Percentiles rank a stretch among this genome's conserved stretches.
phyloP scores from a whole-genome alignment of 1,140 invertebrate genomes.

The Atta cephalotes region DNA sequence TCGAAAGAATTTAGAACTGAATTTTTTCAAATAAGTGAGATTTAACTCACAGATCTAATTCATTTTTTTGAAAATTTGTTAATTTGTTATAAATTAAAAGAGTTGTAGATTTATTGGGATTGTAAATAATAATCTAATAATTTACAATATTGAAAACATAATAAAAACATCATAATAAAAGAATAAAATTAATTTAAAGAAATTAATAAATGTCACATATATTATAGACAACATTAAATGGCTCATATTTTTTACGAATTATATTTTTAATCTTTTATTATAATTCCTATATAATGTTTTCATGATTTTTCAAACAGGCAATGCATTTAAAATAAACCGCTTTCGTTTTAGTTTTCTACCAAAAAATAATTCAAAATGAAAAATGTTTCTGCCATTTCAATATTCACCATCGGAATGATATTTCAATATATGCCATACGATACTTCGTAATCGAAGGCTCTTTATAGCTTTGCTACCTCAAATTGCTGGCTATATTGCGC shows the following conservation, averaged over 20 bases:
- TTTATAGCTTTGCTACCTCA: constrained; percentile 31
- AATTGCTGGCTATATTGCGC: not conserved
- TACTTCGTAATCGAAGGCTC: constrained; percentile 26
- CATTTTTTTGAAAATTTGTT: not conserved
- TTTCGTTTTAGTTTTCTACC: not conserved
- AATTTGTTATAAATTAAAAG: not conserved
- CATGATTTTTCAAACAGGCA: not conserved
- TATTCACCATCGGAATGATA: constrained; percentile 26
- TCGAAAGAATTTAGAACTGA: not conserved
- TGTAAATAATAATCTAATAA: not conserved
- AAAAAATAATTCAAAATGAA: constrained; percentile 43
- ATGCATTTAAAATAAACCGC: constrained; percentile 7
- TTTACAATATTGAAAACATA: not conserved
- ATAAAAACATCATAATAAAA: not conserved
- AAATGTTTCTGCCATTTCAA: constrained; percentile 42
- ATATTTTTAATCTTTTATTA: constrained; percentile 1
- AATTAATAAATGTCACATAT: not conserved
- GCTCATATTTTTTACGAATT: not conserved
- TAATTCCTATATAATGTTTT: not conserved
- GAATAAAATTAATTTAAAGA: not conserved
- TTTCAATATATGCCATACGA: constrained; percentile 37
- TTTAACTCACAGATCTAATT: not conserved
- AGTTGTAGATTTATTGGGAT: not conserved
- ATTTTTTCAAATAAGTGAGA: not conserved
- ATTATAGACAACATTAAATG: not conserved